These are phyloP conservation scores for Papilio polyxenes DNA, from an alignment of 1,140 invertebrate species.

Conservation along the genomic window DNA sequence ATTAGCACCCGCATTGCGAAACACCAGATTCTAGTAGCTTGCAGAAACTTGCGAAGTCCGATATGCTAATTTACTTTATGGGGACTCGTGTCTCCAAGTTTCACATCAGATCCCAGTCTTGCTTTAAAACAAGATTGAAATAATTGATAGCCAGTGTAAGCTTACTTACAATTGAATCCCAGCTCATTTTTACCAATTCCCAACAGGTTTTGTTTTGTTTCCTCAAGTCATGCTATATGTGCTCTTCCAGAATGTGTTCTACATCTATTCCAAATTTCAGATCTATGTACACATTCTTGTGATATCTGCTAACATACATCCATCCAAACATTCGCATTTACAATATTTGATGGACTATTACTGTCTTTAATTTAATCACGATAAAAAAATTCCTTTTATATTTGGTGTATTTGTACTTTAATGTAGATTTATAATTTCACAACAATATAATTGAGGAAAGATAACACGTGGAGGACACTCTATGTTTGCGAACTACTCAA, in stretches of 20 bases:
- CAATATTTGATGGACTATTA: not conserved
- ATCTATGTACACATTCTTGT: too few relatives aligned
- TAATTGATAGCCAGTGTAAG: not conserved
- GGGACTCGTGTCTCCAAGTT: not conserved
- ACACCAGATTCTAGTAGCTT: not conserved
- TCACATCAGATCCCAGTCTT: not conserved
- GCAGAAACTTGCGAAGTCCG: not conserved
- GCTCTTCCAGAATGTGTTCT: not conserved
- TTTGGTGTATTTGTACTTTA: not conserved
- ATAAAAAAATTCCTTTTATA: not conserved
- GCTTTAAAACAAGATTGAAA: constrained; percentile 1
- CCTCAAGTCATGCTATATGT: too few relatives aligned
- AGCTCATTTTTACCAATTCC: not conserved
- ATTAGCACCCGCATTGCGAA: constrained; percentile 25
- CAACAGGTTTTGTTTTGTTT: too few relatives aligned
- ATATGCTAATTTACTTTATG: constrained; percentile 14
- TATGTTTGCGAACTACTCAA: constrained; percentile 44
- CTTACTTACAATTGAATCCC: not conserved
- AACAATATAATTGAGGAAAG: constrained; percentile 10
- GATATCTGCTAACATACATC: too few relatives aligned
- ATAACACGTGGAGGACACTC: constrained; percentile 27
- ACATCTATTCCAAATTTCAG: too few relatives aligned
- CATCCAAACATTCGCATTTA: too few relatives aligned
- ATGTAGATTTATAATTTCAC: too few relatives aligned
- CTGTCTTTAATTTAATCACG: not conserved